These are phyloP conservation scores for Ephestia elutella DNA, from an alignment of 1,140 invertebrate genomes.

Conservation along the genomic window DNA sequence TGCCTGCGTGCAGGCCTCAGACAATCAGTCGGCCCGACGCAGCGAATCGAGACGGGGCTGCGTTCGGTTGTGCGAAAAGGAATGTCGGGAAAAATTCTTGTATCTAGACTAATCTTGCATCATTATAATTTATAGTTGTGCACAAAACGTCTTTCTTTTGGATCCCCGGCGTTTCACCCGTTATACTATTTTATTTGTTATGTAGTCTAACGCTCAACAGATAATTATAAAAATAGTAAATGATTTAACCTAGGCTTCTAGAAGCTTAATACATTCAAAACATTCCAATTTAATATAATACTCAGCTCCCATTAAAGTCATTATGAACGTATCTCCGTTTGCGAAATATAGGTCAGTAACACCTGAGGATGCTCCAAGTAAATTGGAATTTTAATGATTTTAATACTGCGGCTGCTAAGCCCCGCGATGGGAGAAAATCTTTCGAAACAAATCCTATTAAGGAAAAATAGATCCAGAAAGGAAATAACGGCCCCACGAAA, in stretches of 20 bases:
- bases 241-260: no score
- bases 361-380: constrained; percentile 19
- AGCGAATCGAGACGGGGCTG: no score
- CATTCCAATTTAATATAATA: background rate
- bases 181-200: no score
- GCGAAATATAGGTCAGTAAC: constrained; percentile 14
- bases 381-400: constrained; percentile 41
- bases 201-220: no score
- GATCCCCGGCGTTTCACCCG: no score
- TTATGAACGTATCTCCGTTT: constrained; percentile 4
- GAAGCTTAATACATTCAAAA: background rate
- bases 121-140: no score
- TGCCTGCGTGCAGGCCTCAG: no score
- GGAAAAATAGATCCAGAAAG: constrained; percentile 61
- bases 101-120: no score
- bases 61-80: no score
- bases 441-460: constrained; percentile 58
- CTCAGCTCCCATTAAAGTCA: background rate
- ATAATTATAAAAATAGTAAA: background rate
- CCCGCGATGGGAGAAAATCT: constrained; percentile 24
- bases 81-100: no score
- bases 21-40: no score
- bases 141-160: no score
- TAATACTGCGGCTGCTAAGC: constrained; percentile 24
- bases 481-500: constrained; percentile 59